Conservation (phyloP, 2,888 invertebrate genomes). For the Alviniconcha strummeri region DNA sequence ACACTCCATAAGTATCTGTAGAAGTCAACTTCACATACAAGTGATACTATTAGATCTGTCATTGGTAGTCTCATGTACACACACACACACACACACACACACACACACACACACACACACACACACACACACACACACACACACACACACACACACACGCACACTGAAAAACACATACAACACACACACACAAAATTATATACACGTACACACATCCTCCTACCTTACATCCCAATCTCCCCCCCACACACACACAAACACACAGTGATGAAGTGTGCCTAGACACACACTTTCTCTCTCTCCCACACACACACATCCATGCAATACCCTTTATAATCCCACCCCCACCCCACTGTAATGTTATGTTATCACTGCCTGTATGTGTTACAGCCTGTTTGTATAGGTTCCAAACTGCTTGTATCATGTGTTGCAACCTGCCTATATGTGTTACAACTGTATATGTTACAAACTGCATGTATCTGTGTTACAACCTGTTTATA, state of each 20-base stretch:
- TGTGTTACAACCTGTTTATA: neutral
- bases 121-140: neutral
- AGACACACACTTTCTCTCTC: no score
- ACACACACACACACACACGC: neutral
- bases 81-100: neutral
- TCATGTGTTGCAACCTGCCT: no score
- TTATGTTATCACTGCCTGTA: no score
- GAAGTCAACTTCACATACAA: neutral
- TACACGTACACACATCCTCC: neutral
- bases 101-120: neutral
- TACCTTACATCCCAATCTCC: no score
- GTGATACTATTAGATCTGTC: neutral
- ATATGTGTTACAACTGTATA: neutral
- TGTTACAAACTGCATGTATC: no score
- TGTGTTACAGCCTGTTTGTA: neutral
- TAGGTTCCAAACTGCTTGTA: no score
- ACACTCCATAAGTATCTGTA: neutral
- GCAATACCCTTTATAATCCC: neutral
- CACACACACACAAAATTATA: neutral
- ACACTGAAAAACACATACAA: neutral
- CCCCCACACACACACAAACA: no score
- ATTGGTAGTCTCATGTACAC: neutral
- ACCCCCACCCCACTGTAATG: neutral
- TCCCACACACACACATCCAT: neutral
- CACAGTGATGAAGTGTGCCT: no score